A percentile compares a stretch with the other conserved stretches of the same genome.
Evolutionary conservation across 2,113 vertebrate genomes (phyloP).

Genomic region (Oostethus manadensis): DNA sequence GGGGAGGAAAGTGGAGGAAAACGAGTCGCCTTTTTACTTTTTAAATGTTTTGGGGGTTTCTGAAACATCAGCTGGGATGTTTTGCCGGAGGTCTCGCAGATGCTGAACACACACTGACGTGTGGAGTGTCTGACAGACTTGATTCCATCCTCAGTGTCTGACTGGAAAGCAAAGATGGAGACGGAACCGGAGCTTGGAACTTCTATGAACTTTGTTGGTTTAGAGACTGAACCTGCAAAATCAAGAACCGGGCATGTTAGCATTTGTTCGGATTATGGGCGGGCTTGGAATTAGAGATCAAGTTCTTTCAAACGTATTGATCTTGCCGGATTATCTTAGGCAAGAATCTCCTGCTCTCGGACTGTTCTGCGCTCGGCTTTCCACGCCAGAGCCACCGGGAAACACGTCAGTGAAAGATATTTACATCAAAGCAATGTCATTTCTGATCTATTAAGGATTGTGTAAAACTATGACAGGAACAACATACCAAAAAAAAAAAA

Average conservation of each 20-base stretch:
- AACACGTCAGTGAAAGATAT: too few species aligned
- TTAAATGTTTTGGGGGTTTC: constrained; percentile 67
- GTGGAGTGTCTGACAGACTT: constrained; percentile 50
- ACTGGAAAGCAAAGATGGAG: constrained; percentile 2
- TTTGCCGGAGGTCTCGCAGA: constrained; percentile 55
- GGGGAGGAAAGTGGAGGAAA: constrained; percentile 42
- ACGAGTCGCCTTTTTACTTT: constrained; percentile 65
- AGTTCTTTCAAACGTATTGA: constrained; percentile 13
- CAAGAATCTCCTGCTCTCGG: too few species aligned
- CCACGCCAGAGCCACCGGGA: too few species aligned
- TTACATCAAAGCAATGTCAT: too few species aligned
- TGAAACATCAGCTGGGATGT: constrained; percentile 65
- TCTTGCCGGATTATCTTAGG: not conserved
- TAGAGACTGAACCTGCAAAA: constrained; percentile 42
- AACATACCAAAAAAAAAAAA: too few species aligned
- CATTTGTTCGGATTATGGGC: not conserved
- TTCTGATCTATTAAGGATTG: too few species aligned
- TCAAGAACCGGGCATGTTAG: constrained; percentile 26
- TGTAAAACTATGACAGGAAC: too few species aligned
- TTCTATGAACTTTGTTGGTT: constrained; percentile 52
- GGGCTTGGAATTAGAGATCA: not conserved
- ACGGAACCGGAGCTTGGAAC: constrained; percentile 23
- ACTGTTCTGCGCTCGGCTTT: too few species aligned
- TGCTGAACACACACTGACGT: constrained; percentile 7
- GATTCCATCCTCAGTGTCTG: constrained; percentile 25